phyloP scores from a whole-genome alignment of 2,888 invertebrate species.

The Phortica okadai region DNA sequence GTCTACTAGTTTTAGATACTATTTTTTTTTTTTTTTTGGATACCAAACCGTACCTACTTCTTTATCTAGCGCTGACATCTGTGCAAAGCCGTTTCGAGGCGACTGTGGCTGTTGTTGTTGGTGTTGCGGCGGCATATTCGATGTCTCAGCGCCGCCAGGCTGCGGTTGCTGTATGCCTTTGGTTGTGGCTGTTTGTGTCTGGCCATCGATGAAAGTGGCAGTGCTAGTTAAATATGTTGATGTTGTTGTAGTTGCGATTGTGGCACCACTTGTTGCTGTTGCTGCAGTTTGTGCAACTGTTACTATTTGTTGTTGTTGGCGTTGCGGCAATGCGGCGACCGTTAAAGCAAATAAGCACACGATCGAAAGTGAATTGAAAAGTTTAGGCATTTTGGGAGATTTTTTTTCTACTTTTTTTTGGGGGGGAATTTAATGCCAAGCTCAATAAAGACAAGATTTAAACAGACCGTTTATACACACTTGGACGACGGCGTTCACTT shows the following conservation, averaged over 20 bases:
- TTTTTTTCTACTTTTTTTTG: background rate
- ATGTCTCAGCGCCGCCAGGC: background rate
- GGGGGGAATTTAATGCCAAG: background rate
- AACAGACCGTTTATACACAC: background rate
- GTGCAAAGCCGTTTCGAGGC: slow-evolving; percentile 50
- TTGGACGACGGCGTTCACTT: background rate
- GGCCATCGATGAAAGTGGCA: slow-evolving; percentile 60
- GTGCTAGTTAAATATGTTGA: slow-evolving; percentile 40
- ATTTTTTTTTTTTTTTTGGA: slow-evolving; percentile 36
- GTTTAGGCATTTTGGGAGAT: slow-evolving; percentile 54
- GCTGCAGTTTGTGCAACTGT: slow-evolving; percentile 46
- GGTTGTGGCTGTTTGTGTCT: slow-evolving; percentile 35
- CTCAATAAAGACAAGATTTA: background rate
- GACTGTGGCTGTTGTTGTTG: slow-evolving; percentile 40
- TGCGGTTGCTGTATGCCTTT: background rate
- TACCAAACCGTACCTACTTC: slow-evolving; percentile 74
- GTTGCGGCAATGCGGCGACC: background rate
- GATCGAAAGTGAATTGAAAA: slow-evolving; percentile 61
- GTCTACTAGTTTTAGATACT: slow-evolving; percentile 32
- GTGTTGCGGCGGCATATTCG: slow-evolving; percentile 43
- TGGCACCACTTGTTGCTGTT: slow-evolving; percentile 46
- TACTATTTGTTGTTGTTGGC: slow-evolving; percentile 14
- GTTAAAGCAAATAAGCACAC: slow-evolving; percentile 38
- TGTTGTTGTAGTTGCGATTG: slow-evolving; percentile 44
- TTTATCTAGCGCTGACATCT: slow-evolving; percentile 72